Conservation (phyloP, 2,113 vertebrate species). For the Nycticryphes semicollaris region DNA sequence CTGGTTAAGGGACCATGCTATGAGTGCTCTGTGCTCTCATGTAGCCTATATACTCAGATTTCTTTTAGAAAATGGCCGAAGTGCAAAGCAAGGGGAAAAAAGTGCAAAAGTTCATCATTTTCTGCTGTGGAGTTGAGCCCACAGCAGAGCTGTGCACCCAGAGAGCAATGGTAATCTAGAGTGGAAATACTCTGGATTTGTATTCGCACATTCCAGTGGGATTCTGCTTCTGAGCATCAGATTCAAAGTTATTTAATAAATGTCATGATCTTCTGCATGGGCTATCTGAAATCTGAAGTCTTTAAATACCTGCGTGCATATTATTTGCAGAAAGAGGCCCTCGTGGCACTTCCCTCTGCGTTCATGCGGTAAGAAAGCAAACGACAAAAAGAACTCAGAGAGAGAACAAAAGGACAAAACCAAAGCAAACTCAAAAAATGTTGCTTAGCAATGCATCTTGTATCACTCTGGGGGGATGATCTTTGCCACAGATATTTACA, state of each 20-base stretch:
- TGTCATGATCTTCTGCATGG: neutral
- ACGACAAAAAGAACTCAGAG: neutral
- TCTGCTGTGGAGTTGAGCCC: neutral
- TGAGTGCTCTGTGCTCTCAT: neutral
- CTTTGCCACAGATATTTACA: conserved; percentile 37
- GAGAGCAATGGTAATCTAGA: neutral
- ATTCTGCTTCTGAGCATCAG: neutral
- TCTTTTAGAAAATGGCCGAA: neutral
- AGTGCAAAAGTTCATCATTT: neutral
- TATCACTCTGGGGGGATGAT: neutral
- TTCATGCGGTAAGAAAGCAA: neutral
- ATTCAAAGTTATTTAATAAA: neutral
- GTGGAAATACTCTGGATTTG: neutral
- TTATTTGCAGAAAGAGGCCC: neutral
- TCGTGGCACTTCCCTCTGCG: neutral
- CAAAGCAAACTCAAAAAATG: neutral
- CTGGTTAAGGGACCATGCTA: neutral
- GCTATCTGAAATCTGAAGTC: neutral
- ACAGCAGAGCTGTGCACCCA: neutral
- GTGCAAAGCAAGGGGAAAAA: neutral
- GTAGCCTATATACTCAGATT: neutral
- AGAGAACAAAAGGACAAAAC: conserved; percentile 35
- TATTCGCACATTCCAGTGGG: neutral
- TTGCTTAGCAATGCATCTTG: conserved; percentile 17
- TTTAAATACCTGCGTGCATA: neutral